Conservation (phyloP, 1,140 invertebrate genomes). For the Drosophila gunungcola region DNA sequence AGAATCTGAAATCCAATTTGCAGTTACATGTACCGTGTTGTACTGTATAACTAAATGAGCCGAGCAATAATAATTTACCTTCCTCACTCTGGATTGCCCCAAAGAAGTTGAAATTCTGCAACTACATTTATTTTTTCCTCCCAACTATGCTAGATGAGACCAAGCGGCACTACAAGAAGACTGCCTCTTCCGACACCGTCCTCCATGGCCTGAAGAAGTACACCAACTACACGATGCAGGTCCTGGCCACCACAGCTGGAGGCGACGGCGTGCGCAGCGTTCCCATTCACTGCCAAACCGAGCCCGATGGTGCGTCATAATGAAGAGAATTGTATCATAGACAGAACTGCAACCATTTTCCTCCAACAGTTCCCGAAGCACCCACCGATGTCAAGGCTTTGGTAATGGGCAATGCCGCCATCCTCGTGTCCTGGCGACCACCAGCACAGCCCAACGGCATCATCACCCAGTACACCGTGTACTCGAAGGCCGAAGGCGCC, state of each 20-base stretch:
- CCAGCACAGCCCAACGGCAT: constrained; percentile 96
- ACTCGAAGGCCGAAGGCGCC: constrained; percentile 91
- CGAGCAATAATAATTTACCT: no score
- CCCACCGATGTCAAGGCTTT: constrained; percentile 96
- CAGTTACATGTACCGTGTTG: no score
- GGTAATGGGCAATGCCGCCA: constrained; percentile 95
- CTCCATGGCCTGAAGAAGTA: constrained; percentile 96
- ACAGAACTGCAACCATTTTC: no score
- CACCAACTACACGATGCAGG: constrained; percentile 99
- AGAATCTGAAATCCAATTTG: no score
- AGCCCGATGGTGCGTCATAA: constrained; percentile 93
- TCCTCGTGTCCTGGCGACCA: constrained; percentile 96
- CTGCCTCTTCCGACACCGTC: constrained; percentile 95
- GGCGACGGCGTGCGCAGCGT: constrained; percentile 97
- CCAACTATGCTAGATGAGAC: constrained; percentile 90
- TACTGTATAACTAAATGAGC: no score
- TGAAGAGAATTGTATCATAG: not conserved
- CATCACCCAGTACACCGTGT: constrained; percentile 96
- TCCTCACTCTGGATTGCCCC: no score
- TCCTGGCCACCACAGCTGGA: constrained; percentile 96
- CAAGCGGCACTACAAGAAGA: constrained; percentile 95
- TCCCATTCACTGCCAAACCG: constrained; percentile 96
- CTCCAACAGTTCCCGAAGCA: constrained; percentile 92
- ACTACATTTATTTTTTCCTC: not conserved
- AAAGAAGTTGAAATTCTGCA: no score